A percentile compares a stretch with the other conserved stretches of the same genome.
Evolutionary conservation across 2,113 vertebrate genomes (phyloP).

Genomic region (Hippocampus barbouri): DNA sequence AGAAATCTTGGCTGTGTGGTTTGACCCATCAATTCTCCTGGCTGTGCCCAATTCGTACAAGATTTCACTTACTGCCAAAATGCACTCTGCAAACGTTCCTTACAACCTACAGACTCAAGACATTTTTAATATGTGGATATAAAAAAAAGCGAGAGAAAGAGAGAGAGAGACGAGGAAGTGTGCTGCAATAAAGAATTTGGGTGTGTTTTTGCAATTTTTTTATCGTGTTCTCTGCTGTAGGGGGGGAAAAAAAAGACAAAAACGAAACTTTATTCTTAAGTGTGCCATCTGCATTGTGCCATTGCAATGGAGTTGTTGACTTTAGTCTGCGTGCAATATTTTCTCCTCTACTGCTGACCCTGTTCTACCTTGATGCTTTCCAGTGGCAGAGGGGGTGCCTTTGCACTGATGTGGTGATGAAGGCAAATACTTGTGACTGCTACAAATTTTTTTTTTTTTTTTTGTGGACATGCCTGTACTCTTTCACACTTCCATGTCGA

Average conservation of each 20-base stretch:
- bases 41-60: slow-evolving; percentile 27
- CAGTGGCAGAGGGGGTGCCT: slow-evolving; percentile 28
- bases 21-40: slow-evolving; percentile 48
- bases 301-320: slow-evolving; percentile 66
- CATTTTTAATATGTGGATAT: slow-evolving; percentile 54
- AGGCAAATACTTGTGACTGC: slow-evolving; percentile 37
- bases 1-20: slow-evolving; percentile 45
- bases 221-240: slow-evolving; percentile 58
- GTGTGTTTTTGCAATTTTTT: slow-evolving; percentile 54
- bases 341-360: slow-evolving; percentile 56
- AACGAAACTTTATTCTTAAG: slow-evolving; percentile 53
- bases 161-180: slow-evolving; percentile 36
- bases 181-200: slow-evolving; percentile 73
- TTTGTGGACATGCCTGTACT: slow-evolving; percentile 28
- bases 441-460: slow-evolving; percentile 16
- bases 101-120: slow-evolving; percentile 42
- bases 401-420: slow-evolving; percentile 49
- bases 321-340: slow-evolving; percentile 70
- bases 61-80: slow-evolving; percentile 84
- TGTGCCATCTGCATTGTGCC: slow-evolving; percentile 65
- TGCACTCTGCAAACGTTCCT: slow-evolving; percentile 58
- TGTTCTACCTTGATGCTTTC: slow-evolving; percentile 55
- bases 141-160: slow-evolving; percentile 25
- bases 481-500: slow-evolving; percentile 42
- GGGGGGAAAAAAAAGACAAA: slow-evolving; percentile 18